A percentile compares a stretch with the other conserved stretches of the same genome.
phyloP scores from a whole-genome alignment of 2,888 invertebrate genomes.

The Blomia tropicalis region DNA sequence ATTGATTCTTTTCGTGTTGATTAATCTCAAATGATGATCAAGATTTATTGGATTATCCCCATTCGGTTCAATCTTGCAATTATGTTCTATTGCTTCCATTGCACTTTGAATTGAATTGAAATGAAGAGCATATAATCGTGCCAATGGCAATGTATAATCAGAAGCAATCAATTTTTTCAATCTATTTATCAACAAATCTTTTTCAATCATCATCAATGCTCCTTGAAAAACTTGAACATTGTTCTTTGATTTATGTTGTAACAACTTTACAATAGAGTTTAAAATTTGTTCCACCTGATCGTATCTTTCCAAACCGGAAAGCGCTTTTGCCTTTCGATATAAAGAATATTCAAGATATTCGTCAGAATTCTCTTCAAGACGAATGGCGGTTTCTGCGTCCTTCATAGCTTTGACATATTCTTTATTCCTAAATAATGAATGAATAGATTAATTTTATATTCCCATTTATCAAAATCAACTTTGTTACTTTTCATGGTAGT shows the following conservation, averaged over 20 bases:
- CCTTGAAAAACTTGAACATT: neutral
- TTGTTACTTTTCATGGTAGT: constrained; percentile 3
- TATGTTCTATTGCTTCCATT: neutral
- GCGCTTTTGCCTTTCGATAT: constrained; percentile 39
- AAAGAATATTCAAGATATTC: constrained; percentile 39
- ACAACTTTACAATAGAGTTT: neutral
- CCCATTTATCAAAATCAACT: neutral
- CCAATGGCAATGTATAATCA: constrained; percentile 1
- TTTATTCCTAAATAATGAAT: neutral
- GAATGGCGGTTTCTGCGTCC: constrained; percentile 40
- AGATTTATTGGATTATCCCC: neutral
- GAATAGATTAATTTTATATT: neutral
- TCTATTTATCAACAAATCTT: neutral
- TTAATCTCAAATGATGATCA: neutral
- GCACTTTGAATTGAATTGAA: neutral
- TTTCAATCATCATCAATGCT: neutral
- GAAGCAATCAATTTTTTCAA: neutral
- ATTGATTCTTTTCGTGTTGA: neutral
- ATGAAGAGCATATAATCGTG: neutral
- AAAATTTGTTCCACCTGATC: constrained; percentile 12
- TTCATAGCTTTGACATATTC: constrained; percentile 36
- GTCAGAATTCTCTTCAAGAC: constrained; percentile 39
- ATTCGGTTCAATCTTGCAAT: neutral
- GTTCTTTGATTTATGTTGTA: neutral
- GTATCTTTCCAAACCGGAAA: constrained; percentile 34